These are phyloP conservation scores for Dendroctonus ponderosae DNA, from an alignment of 1,140 invertebrate genomes.

Conservation along the genomic window DNA sequence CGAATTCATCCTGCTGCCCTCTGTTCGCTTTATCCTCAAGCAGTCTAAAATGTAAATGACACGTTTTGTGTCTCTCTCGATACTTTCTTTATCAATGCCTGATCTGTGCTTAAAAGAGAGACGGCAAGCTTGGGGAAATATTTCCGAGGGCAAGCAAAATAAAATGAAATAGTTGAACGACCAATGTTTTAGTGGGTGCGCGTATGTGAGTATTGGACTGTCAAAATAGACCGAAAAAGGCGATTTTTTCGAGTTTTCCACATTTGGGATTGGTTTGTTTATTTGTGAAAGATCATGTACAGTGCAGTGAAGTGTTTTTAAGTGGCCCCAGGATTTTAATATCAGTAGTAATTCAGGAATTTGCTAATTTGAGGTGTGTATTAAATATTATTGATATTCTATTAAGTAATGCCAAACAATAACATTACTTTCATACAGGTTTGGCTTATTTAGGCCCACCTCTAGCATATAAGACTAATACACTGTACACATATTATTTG, in stretches of 20 bases:
- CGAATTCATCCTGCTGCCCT: too few species aligned
- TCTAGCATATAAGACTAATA: too few species aligned
- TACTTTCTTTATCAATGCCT: background rate
- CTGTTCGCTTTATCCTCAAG: too few species aligned
- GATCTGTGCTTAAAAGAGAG: slow-evolving; percentile 6
- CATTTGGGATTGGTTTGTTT: slow-evolving; percentile 11
- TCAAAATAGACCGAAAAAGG: slow-evolving; percentile 30
- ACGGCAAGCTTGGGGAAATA: slow-evolving; percentile 5
- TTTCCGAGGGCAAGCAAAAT: slow-evolving; percentile 18
- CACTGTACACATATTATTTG: too few species aligned
- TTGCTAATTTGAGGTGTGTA: slow-evolving; percentile 28
- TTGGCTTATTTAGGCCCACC: too few species aligned
- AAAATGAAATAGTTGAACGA: slow-evolving; percentile 36
- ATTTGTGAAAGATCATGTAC: slow-evolving; percentile 20
- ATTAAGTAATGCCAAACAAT: slow-evolving; percentile 12
- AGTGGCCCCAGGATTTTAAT: slow-evolving; percentile 9
- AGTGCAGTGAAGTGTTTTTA: slow-evolving; percentile 28
- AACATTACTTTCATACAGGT: slow-evolving; percentile 4
- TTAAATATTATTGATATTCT: slow-evolving; percentile 17
- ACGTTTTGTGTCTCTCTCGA: slow-evolving; percentile 17
- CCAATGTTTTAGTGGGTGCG: slow-evolving; percentile 36
- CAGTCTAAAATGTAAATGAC: slow-evolving; percentile 9
- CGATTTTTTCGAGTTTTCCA: slow-evolving; percentile 8
- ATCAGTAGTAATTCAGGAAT: slow-evolving; percentile 15
- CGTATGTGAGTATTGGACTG: slow-evolving; percentile 34